Percentiles rank a stretch among this genome's conserved stretches.
phyloP scores from a whole-genome alignment of 2,888 invertebrate species.

The Neoaliturus tenellus region DNA sequence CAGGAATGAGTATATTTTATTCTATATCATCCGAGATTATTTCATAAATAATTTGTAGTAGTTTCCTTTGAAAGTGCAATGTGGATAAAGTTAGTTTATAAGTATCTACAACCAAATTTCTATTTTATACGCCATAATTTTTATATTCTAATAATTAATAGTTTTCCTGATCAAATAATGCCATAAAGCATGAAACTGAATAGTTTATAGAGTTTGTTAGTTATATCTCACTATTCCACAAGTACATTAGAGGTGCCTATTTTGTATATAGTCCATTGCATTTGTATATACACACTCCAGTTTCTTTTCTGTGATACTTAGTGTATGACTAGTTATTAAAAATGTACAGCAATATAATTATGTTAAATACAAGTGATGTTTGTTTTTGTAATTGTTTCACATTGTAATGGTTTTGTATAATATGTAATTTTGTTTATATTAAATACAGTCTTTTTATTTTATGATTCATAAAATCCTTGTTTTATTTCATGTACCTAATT shows the following conservation, averaged over 20 bases:
- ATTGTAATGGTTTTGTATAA: conserved; percentile 46
- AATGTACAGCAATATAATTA: conserved; percentile 46
- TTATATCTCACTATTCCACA: conserved; percentile 16
- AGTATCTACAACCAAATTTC: not conserved
- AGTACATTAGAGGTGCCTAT: conserved; percentile 40
- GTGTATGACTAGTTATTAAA: conserved; percentile 13
- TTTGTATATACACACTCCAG: conserved; percentile 50
- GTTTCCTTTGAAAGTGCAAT: not conserved
- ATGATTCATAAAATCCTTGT: conserved; percentile 8
- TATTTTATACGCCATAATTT: conserved; percentile 20
- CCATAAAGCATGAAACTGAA: conserved; percentile 28
- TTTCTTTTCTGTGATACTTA: conserved; percentile 48
- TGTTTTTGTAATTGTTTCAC: conserved; percentile 45
- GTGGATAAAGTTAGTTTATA: not conserved
- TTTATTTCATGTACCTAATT: too few relatives aligned
- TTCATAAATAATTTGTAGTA: too few relatives aligned
- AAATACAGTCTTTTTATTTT: conserved; percentile 51
- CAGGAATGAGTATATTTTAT: too few relatives aligned
- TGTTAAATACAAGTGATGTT: conserved; percentile 31
- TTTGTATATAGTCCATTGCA: conserved; percentile 34
- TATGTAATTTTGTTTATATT: conserved; percentile 51
- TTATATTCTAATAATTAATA: not conserved
- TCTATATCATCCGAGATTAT: too few relatives aligned
- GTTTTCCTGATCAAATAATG: conserved; percentile 36
- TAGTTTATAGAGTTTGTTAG: conserved; percentile 17